Conservation (phyloP, 2,113 vertebrate species). For the Nannospalax galili region DNA sequence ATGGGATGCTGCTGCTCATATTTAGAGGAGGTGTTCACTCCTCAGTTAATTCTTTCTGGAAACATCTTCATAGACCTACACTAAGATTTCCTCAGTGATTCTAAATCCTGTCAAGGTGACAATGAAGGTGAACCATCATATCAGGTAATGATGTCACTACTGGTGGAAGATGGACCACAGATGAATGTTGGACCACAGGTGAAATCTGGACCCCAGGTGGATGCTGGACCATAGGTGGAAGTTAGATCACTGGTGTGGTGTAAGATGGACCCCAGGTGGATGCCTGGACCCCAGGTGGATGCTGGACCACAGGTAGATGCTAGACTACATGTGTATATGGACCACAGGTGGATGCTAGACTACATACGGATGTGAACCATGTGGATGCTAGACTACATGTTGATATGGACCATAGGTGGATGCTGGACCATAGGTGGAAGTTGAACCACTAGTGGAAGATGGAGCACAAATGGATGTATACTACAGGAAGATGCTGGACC, state of each 20-base stretch:
- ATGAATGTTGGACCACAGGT: neutral
- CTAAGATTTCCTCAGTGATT: neutral
- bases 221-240: neutral
- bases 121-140: neutral
- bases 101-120: neutral
- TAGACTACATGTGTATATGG: too few relatives aligned
- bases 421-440: too few relatives aligned
- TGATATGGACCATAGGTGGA: too few relatives aligned
- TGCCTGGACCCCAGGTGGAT: too few relatives aligned
- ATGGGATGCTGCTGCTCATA: neutral
- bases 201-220: neutral
- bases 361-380: neutral
- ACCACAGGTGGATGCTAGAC: too few relatives aligned
- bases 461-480: too few relatives aligned
- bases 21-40: neutral
- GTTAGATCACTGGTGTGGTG: neutral
- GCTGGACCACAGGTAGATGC: neutral
- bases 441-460: too few relatives aligned
- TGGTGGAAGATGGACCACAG: neutral
- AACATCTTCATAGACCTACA: neutral
- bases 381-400: too few relatives aligned
- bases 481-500: too few relatives aligned
- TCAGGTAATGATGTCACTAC: accelerated
- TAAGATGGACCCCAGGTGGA: too few relatives aligned
- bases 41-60: neutral